Base-by-base conservation (phyloP, 2,888 invertebrate species). In the Catocala sponsa region DNA sequence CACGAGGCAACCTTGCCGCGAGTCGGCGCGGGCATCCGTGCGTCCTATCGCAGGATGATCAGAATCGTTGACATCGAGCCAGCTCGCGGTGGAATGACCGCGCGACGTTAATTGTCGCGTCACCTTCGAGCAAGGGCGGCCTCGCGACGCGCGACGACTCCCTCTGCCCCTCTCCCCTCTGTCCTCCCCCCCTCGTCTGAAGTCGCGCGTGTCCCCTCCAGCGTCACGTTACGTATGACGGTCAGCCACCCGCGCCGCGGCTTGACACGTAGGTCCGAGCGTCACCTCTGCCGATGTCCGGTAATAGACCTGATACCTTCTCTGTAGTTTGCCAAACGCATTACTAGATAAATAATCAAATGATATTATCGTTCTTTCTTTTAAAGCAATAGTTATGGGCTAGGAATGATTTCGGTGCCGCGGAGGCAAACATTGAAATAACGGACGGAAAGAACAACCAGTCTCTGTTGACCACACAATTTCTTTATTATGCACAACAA, bases 21-120 rank as follows among this genome's bases (percentile, higher is more conserved):
- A 77, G 83, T 84, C 85, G 87, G 85, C 85, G 46, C 86, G 84
- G 80, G 81, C 87, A 85, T 77, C 70, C 82, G 84, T 48, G 54
- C 58, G 63, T 59, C 58, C 85, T 86, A 88, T 88, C 91, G 88
- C 88, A 85, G 90, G 89, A 86, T 88, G 91, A 91, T 91, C 91
- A 90, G 84, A 89, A 91, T 92, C 93, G 91, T 93, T 92, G 94
- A 91, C 93, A 90, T 81, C 91, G 90, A 89, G 91, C 91, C 92
- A 90, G 84, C 77, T 64, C 81, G 83, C 86, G 83, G 90, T 81
- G 91, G 87, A 91, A 91, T 91, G 91, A 92, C 92, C 92, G 91
- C 87, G 86, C 87, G 85, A 79, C 90, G 91, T 88, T 93, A 92
- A 92, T 93, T 92, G 91, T 88, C 92, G 88, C 90, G 85, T 92